Conservation (phyloP, 2,113 vertebrate genomes). For the Prionailurus bengalensis region DNA sequence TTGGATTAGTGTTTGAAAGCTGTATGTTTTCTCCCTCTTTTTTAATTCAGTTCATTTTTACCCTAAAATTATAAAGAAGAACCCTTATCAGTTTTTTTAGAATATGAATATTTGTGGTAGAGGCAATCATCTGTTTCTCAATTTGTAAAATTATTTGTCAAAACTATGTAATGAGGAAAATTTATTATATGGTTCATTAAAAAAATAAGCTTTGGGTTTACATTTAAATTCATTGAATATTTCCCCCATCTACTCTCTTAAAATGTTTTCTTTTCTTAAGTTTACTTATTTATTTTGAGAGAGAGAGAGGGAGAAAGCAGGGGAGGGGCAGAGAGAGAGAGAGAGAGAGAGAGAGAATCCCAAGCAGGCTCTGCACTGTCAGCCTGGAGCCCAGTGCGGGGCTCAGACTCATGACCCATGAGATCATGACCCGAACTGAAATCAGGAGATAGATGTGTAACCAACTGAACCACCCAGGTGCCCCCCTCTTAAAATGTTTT, state of each 20-base stretch:
- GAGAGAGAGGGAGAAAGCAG: no score
- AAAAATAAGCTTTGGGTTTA: background rate
- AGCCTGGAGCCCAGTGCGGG: no score
- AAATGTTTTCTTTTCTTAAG: background rate
- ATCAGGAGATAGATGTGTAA: no score
- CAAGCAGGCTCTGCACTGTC: no score
- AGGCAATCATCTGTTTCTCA: background rate
- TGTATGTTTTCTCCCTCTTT: background rate
- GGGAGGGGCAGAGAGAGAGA: no score
- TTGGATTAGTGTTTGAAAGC: background rate
- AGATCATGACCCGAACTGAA: no score
- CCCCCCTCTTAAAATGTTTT: background rate
- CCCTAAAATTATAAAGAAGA: background rate
- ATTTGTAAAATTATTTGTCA: slow-evolving; percentile 8
- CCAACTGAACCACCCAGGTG: no score
- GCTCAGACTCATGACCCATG: no score
- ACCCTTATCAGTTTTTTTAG: background rate
- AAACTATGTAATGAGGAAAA: background rate
- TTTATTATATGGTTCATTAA: background rate
- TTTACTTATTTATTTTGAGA: no score
- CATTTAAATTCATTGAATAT: slow-evolving; percentile 21
- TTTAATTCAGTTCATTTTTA: slow-evolving; percentile 38
- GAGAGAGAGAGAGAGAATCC: no score
- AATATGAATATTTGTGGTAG: background rate
- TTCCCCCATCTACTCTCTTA: background rate